Evolutionary conservation across 2,113 vertebrate genomes (phyloP).

Genomic region (Corvus moneduloides): DNA sequence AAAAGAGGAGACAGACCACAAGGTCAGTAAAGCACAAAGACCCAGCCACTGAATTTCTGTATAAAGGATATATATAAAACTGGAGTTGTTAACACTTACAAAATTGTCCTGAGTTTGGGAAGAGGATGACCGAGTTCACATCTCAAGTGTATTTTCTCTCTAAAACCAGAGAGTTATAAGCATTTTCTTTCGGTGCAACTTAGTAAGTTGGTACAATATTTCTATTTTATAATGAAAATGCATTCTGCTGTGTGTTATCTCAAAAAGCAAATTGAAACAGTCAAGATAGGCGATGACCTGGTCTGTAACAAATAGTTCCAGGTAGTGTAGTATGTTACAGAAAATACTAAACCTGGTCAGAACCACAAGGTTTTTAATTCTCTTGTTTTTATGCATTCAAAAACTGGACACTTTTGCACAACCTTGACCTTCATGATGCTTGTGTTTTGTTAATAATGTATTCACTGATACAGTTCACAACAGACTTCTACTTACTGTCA

Average conservation of each 20-base stretch:
- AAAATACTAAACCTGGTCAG: not conserved
- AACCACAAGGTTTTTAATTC: not conserved
- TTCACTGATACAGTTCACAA: not conserved
- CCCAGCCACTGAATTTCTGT: not conserved
- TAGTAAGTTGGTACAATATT: not conserved
- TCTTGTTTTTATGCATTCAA: not conserved
- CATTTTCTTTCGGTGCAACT: not conserved
- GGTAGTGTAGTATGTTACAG: not conserved
- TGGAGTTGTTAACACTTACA: not conserved
- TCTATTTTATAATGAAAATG: not conserved
- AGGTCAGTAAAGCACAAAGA: not conserved
- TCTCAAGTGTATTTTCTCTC: not conserved
- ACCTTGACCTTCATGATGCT: not conserved
- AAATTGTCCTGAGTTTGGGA: not conserved
- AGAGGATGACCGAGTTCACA: not conserved
- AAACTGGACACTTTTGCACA: not conserved
- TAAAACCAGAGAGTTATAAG: not conserved
- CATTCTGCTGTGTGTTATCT: not conserved
- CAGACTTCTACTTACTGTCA: not conserved
- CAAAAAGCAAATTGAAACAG: not conserved
- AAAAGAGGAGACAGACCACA: not conserved
- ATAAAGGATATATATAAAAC: not conserved
- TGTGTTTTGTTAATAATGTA: not conserved
- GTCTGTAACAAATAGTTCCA: not conserved
- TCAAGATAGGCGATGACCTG: not conserved